These are phyloP conservation scores for Vanessa atalanta DNA, from an alignment of 1,140 invertebrate species.

Conservation along the genomic window DNA sequence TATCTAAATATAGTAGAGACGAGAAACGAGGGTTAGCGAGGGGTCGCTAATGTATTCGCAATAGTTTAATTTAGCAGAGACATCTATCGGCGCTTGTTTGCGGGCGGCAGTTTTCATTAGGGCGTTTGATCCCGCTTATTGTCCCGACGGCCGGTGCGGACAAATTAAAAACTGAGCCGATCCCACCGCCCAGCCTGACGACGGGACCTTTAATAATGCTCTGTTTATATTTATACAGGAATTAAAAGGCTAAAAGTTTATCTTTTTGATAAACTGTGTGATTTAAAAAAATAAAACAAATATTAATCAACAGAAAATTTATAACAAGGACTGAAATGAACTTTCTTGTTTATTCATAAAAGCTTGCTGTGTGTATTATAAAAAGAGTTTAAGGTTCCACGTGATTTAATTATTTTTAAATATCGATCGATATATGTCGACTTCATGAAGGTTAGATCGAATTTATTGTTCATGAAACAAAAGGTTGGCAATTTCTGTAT, in stretches of 20 bases:
- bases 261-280: no score
- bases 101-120: conserved; percentile 20
- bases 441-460: neutral
- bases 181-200: conserved; percentile 3
- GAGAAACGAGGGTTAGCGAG: neutral
- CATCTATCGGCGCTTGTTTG: conserved; percentile 23
- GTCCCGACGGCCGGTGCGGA: conserved; percentile 1
- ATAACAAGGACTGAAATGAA: neutral
- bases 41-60: conserved; percentile 28
- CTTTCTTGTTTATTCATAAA: neutral
- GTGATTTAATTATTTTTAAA: neutral
- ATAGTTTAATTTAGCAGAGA: conserved; percentile 34
- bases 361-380: neutral
- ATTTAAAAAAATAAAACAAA: neutral
- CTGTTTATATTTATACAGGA: neutral
- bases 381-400: neutral
- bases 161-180: conserved; percentile 21
- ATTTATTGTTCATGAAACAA: conserved; percentile 1
- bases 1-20: neutral
- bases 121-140: conserved; percentile 19
- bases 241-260: neutral
- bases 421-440: neutral
- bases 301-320: neutral
- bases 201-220: neutral
- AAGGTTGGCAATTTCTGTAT: neutral